Percentiles rank a stretch among this genome's conserved stretches.
Evolutionary conservation across 2,113 vertebrate species (phyloP).

Genomic region (Xiphorhynchus elegans): DNA sequence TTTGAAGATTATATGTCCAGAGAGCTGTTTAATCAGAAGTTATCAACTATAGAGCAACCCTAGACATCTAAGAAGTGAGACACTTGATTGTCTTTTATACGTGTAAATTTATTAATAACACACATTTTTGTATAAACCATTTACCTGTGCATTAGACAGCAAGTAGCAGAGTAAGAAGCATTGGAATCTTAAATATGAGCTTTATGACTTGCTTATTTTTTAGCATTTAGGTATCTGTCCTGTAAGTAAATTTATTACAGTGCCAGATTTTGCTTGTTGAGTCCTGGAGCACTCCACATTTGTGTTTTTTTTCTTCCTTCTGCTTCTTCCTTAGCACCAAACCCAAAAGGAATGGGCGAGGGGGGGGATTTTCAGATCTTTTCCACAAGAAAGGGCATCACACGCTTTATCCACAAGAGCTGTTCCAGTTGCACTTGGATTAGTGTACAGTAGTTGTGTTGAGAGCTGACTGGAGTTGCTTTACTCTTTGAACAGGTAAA

Average conservation of each 20-base stretch:
- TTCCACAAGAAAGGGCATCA: not conserved
- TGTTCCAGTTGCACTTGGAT: not conserved
- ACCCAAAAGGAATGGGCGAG: not conserved
- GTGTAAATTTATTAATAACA: not conserved
- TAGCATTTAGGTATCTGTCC: not conserved
- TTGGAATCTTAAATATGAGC: not conserved
- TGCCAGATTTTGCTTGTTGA: not conserved
- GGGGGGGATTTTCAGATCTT: not conserved
- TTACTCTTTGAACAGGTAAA: not conserved
- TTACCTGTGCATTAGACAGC: not conserved
- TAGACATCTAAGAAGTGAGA: not conserved
- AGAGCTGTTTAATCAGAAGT: not conserved
- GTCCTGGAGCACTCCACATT: not conserved
- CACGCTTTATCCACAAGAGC: not conserved
- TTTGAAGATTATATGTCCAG: not conserved
- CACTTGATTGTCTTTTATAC: not conserved
- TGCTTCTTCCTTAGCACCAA: not conserved
- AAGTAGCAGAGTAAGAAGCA: not conserved
- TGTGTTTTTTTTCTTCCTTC: not conserved
- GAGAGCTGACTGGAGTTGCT: not conserved
- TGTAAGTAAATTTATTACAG: not conserved
- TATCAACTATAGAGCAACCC: not conserved
- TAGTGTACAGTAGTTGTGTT: not conserved
- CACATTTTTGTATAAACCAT: not conserved
- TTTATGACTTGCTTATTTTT: not conserved